Evolutionary conservation across 2,888 invertebrate genomes (phyloP), one percentile per base, ranked within the genome.

Genomic region (Macaria notata): DNA sequence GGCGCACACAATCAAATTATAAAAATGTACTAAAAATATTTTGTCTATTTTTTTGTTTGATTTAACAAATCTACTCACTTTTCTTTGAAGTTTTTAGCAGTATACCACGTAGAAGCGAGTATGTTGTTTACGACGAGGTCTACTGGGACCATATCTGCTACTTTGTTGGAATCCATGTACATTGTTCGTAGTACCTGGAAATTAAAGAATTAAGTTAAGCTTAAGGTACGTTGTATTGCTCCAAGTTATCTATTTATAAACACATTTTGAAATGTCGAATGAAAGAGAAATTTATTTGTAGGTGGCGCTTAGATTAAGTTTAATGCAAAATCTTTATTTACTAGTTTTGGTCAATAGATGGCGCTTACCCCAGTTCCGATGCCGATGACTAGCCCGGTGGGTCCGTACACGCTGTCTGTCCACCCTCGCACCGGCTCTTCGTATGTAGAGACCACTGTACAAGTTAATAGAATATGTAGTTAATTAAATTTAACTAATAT

Each of bases 401-500:
- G 96, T 4, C 98, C 98, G 76, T 98, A 98, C 70, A 96, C 93
- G 74, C 97, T 98, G 85, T 98, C 97, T 9, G 97, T 96, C 97
- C 98, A 98, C 1, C 97, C 97, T 63, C 94, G 87, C 0, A 95
- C 84, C 0, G 96, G 96, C 77, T 96, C 96, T 49, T 93, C 93
- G 72, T 95, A 95, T 0, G 96, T 92, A 0, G 94, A 93, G 4
- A 93, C 83, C 38, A 94, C 94, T 94, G 77, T 19, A 19, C 19
- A 19, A 19, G 19, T 19, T 19, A 19, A 19, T 19, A 19, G 19
- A 19, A 19, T 19, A 19, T 19, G 19, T 19, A 19, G 19, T 19
- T 19, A 19, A 19, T 19, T 19, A 19, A 19, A 19, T 19, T 19
- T 19, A 19, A 19, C n/a, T n/a, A n/a, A n/a, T n/a, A n/a, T 1